These are phyloP conservation scores for Cerceris ruficornis DNA, from an alignment of 2,888 invertebrate genomes.

Conservation along the genomic window DNA sequence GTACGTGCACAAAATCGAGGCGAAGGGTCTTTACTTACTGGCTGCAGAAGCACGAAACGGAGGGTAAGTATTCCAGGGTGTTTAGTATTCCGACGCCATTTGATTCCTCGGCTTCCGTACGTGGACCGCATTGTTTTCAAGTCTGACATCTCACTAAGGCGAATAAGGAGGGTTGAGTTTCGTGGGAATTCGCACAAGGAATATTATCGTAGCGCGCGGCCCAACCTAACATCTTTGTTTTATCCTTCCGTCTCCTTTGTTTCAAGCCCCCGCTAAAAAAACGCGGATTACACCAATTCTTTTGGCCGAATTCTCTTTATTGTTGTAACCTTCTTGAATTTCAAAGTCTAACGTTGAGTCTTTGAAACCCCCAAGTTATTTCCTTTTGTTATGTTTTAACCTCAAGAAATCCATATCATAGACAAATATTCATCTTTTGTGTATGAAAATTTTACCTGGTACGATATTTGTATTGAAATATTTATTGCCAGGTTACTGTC, in stretches of 20 bases:
- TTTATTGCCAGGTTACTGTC: no score
- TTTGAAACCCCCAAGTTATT: no score
- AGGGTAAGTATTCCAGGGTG: slow-evolving; percentile 61
- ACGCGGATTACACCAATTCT: slow-evolving; percentile 2
- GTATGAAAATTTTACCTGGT: no score
- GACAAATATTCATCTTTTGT: no score
- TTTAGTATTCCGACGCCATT: slow-evolving; percentile 69
- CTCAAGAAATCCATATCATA: no score
- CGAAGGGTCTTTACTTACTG: slow-evolving; percentile 16
- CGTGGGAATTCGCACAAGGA: slow-evolving; percentile 65
- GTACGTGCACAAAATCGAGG: slow-evolving; percentile 54
- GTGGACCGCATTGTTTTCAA: slow-evolving; percentile 73
- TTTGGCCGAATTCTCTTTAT: not conserved
- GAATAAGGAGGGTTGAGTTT: slow-evolving; percentile 55
- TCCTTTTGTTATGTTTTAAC: no score
- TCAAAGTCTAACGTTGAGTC: no score
- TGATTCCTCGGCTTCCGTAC: slow-evolving; percentile 69
- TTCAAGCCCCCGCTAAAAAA: slow-evolving; percentile 18
- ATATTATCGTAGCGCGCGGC: slow-evolving; percentile 57
- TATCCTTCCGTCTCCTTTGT: slow-evolving; percentile 3
- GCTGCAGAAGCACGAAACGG: not conserved
- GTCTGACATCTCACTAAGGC: slow-evolving; percentile 67
- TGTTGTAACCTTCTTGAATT: no score
- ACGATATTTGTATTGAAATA: no score
- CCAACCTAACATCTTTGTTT: not conserved